phyloP scores from a whole-genome alignment of 1,140 invertebrate genomes.

The Bombyx mori region ASM3026992v2 NC_085128.1:10712501-10713000 shows the following conservation, averaged over 20 bases:
- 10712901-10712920: slow-evolving; percentile 97
- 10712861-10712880: slow-evolving; percentile 98
- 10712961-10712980: neutral
- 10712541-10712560: no score
- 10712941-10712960: slow-evolving; percentile 93
- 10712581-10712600: no score
- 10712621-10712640: no score
- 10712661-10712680: neutral
- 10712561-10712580: no score
- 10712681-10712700: no score
- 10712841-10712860: neutral
- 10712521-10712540: no score
- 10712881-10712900: slow-evolving; percentile 97
- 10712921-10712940: slow-evolving; percentile 98
- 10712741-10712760: neutral
- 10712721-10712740: neutral
- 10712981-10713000: no score
- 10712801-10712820: no score
- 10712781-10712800: neutral
- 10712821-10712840: no score
- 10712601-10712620: no score
- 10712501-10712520: neutral
- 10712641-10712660: neutral
- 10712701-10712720: neutral
- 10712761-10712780: neutral